Evolutionary conservation across 2,888 invertebrate species (phyloP).

Genomic region (Lysandra coridon): DNA sequence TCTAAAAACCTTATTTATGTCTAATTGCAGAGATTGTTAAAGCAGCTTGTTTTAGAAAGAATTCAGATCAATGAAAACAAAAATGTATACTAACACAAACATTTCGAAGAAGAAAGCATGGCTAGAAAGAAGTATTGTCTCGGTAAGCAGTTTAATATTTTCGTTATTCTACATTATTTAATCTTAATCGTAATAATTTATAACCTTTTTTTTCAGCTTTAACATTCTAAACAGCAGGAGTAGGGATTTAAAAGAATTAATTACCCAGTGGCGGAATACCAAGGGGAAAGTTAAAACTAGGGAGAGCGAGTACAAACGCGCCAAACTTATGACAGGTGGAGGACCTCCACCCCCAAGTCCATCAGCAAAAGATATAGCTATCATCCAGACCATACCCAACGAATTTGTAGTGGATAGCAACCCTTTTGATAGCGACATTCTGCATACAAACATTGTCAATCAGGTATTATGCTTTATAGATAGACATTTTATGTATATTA

Average conservation of each 20-base stretch:
- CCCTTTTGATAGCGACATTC: not conserved
- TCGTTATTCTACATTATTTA: not conserved
- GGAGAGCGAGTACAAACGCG: too few relatives aligned
- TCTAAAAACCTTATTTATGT: not conserved
- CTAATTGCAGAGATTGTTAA: not conserved
- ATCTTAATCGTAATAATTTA: not conserved
- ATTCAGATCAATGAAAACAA: not conserved
- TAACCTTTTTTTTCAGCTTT: not conserved
- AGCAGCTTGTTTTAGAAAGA: not conserved
- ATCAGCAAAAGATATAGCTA: too few relatives aligned
- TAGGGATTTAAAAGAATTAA: conserved; percentile 2
- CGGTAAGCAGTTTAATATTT: not conserved
- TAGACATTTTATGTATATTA: not conserved
- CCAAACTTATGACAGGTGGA: too few relatives aligned
- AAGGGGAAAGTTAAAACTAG: too few relatives aligned
- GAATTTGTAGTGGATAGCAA: conserved; percentile 8
- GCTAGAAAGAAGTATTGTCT: not conserved
- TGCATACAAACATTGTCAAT: not conserved
- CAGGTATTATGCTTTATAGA: conserved; percentile 1
- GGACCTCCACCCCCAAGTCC: too few relatives aligned
- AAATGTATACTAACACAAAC: conserved; percentile 4
- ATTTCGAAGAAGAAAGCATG: not conserved
- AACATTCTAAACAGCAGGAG: not conserved
- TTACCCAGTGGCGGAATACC: not conserved
- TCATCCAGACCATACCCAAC: not conserved